Evolutionary conservation across 2,888 invertebrate genomes (phyloP).

Genomic region (Synanthedon formicaeformis): DNA sequence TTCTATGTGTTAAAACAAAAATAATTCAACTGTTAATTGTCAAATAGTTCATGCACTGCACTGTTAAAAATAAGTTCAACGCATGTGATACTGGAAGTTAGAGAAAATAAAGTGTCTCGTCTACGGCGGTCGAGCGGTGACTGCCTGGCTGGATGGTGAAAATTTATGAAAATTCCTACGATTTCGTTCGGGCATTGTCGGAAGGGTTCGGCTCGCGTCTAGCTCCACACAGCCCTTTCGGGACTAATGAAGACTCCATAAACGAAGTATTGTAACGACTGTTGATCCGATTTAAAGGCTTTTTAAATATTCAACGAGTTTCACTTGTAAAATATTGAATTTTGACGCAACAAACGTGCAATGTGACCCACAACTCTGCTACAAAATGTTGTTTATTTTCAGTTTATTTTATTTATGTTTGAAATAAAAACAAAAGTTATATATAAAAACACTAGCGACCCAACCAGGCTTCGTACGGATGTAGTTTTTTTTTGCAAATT

Average conservation of each 20-base stretch:
- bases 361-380: no score
- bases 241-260: slow-evolving; percentile 6
- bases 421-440: no score
- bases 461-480: no score
- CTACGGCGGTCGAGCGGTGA: slow-evolving; percentile 31
- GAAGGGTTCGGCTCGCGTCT: slow-evolving; percentile 9
- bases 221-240: slow-evolving; percentile 9
- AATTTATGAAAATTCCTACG: neutral
- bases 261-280: slow-evolving; percentile 1
- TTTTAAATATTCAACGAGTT: slow-evolving; percentile 30
- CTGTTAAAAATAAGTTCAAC: slow-evolving; percentile 48
- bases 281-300: slow-evolving; percentile 3
- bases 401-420: no score
- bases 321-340: no score
- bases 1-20: neutral
- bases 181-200: slow-evolving; percentile 14
- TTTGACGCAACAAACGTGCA: no score
- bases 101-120: slow-evolving; percentile 19
- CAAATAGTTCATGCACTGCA: slow-evolving; percentile 26
- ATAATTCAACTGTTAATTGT: neutral
- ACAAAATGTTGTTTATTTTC: no score
- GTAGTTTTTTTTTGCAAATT: no score
- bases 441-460: no score
- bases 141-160: slow-evolving; percentile 25
- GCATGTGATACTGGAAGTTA: slow-evolving; percentile 29